Evolutionary conservation across 2,888 invertebrate species (phyloP), one percentile per base, ranked within the genome.

Genomic region (Margaritifera margaritifera): DNA sequence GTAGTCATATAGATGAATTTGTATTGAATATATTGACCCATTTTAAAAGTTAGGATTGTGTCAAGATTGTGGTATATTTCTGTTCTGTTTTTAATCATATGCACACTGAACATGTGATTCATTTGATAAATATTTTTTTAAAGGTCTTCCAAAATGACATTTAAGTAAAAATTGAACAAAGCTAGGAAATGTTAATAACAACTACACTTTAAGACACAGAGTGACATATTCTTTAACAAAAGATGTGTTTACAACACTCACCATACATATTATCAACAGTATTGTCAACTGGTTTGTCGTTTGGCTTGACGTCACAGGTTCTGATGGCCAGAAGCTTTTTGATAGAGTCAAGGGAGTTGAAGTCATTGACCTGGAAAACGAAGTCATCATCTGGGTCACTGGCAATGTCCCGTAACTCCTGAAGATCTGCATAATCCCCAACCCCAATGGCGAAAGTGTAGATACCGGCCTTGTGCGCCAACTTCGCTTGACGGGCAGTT

Each of bases 381-480:
- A 79, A 83, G 31, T 80, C 72, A 4, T 77, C 66, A 56, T 75
- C 74, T 4, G 84, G 84, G 27, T 78, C 61, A 60, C 80, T 83
- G 22, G 85, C 85, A 62, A 86, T 84, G 42, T 68, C 71, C 20
- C 65, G 67, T 42, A 87, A 76, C 67, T 87, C 86, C 22, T 71
- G 62, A 50, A 75, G 58, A 58, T 85, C 82, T 2, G 79, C 76
- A n/a, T 78, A 75, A 3, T 64, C 55, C 8, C 86, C 87, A 2
- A 87, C 82, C 20, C 87, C 87, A 58, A 87, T 83, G 31, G 85
- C 84, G 68, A 86, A 86, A 54, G 84, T 65, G 25, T 78, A 78
- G 25, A 85, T 81, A 2, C 84, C 86, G 1, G 77, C 71, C 15
- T 74, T 61, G 20, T 81, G 79, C 0, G 81, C 80, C 19, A 78